A percentile compares a stretch with the other conserved stretches of the same genome.
phyloP scores from a whole-genome alignment of 2,797 vertebrate genomes.

The Rhinichthys osculus region DNA sequence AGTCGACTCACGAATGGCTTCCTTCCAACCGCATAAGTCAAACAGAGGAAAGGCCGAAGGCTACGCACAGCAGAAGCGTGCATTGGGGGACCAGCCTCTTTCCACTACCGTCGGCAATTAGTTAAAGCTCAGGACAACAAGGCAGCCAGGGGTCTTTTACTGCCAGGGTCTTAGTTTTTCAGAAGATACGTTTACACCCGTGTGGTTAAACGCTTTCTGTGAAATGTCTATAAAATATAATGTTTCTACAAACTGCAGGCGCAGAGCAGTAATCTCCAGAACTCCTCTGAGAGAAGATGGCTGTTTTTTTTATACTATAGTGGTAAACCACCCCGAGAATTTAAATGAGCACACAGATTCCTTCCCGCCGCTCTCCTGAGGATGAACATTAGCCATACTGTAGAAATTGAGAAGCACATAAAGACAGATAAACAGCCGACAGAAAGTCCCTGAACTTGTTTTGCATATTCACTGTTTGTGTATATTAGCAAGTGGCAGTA shows the following conservation, averaged over 20 bases:
- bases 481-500: slow-evolving; percentile 22
- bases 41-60: slow-evolving; percentile 32
- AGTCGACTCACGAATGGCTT: slow-evolving; percentile 48
- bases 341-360: slow-evolving; percentile 36
- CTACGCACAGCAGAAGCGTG: slow-evolving; percentile 45
- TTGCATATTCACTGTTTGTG: slow-evolving; percentile 35
- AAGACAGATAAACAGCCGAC: slow-evolving; percentile 34
- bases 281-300: slow-evolving; percentile 42
- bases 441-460: slow-evolving; percentile 1
- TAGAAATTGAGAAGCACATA: neutral
- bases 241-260: slow-evolving; percentile 59
- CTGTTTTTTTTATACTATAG: slow-evolving; percentile 40
- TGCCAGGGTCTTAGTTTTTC: slow-evolving; percentile 52
- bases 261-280: slow-evolving; percentile 41
- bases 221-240: slow-evolving; percentile 70
- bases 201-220: slow-evolving; percentile 44
- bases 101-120: slow-evolving; percentile 61
- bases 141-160: slow-evolving; percentile 59
- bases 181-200: slow-evolving; percentile 29
- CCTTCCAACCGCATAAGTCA: slow-evolving; percentile 38
- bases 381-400: slow-evolving; percentile 14
- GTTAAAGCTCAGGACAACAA: slow-evolving; percentile 57
- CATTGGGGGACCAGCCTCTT: slow-evolving; percentile 47
- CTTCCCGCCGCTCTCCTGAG: slow-evolving; percentile 33
- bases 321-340: slow-evolving; percentile 42